Evolutionary conservation across 2,113 vertebrate genomes (phyloP), one percentile per base, ranked within the genome.

Genomic region (Otus sunia): DNA sequence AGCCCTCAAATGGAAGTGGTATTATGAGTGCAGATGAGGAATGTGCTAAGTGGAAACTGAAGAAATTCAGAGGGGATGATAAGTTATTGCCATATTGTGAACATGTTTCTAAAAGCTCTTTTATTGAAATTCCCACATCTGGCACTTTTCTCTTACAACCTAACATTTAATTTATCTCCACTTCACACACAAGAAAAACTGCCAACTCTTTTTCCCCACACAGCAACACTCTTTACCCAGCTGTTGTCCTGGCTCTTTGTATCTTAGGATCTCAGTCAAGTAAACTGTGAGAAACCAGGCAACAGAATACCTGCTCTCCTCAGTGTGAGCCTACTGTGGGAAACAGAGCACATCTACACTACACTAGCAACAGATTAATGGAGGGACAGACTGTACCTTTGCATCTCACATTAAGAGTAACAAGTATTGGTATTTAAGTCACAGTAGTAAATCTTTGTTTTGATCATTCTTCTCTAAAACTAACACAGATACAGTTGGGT

Each of bases 301-400:
- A 78, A 69, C 55, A 81, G 64, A 69, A 66, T 15, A 68, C 8
- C 27, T 1, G 2, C 14, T 45, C 25, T 29, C 36, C 10, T 53
- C 47, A 86, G 2, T 23, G 68, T 1, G 1, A 67, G 37, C 39
- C 58, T 29, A 5, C 63, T 7, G 6, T 1, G 13, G 17, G 29
- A 30, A 53, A 36, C 5, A 13, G n/a, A 72, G 22, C 47, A n/a
- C 4, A 2, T 45, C 39, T 37, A 32, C 11, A 14, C 0, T 0
- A 79, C 11, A 16, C 0, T 0, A 79, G 30, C 15, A 72, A 64
- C 20, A 37, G 30, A 20, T 20, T 19, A 49, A 34, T 13, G 10
- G 8, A 75, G 15, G 11, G 19, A n/a, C 22, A 67, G 36, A 63
- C 10, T 49, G 49, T 12, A 86, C 50, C 19, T 72, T 58, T 32